phyloP scores from a whole-genome alignment of 2,888 invertebrate genomes.

The Vannuccia rotundouncinata region DNA sequence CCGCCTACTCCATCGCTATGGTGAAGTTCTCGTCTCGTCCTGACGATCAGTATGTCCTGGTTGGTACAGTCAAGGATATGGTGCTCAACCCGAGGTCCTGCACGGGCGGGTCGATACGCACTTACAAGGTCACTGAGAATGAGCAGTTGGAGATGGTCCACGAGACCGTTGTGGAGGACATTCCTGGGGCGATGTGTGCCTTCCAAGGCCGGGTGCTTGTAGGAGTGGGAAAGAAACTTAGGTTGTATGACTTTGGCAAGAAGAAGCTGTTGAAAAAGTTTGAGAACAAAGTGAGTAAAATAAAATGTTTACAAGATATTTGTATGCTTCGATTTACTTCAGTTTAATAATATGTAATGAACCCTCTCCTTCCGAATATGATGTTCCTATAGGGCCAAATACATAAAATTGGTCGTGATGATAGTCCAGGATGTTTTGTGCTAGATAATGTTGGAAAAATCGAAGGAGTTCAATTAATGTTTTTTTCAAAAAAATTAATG shows the following conservation, averaged over 20 bases:
- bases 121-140: constrained; percentile 67
- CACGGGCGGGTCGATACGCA: constrained; percentile 74
- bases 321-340: no score
- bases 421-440: no score
- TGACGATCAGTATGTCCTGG: constrained; percentile 66
- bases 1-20: constrained; percentile 64
- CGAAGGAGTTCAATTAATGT: no score
- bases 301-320: no score
- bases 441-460: no score
- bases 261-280: constrained; percentile 92
- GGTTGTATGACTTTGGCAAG: constrained; percentile 91
- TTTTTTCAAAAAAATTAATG: no score
- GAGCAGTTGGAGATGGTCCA: constrained; percentile 85
- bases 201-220: constrained; percentile 78
- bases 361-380: no score
- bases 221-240: constrained; percentile 80
- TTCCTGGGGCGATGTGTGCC: constrained; percentile 61
- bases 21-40: not conserved
- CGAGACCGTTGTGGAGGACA: constrained; percentile 84
- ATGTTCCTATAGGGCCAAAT: no score
- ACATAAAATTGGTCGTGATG: no score
- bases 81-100: constrained; percentile 78
- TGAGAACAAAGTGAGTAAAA: constrained; percentile 71
- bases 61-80: constrained; percentile 84
- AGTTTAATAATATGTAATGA: no score